Evolutionary conservation across 2,888 invertebrate genomes (phyloP).

Genomic region (Stratiomys singularior): DNA sequence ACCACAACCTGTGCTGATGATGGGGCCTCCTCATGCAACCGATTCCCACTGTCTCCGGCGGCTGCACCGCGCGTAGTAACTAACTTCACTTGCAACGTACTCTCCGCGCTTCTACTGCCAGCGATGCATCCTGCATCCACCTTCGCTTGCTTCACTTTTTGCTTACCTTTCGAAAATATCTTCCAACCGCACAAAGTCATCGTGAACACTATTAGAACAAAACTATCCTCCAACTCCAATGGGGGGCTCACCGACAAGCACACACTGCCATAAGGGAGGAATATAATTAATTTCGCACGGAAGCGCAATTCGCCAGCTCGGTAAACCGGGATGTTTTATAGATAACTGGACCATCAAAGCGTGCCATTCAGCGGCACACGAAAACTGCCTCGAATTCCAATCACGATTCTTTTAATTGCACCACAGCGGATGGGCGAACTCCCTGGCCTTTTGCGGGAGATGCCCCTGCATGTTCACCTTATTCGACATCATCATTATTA

Average conservation of each 20-base stretch:
- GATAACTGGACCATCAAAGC: constrained; percentile 6
- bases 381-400: not conserved
- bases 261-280: not conserved
- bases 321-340: not conserved
- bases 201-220: constrained; percentile 2
- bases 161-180: constrained; percentile 47
- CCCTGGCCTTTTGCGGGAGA: constrained; percentile 3
- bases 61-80: not conserved
- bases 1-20: constrained; percentile 18
- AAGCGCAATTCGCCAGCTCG: not conserved
- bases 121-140: constrained; percentile 2
- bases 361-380: not conserved
- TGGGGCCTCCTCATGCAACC: constrained; percentile 36
- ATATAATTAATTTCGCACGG: not conserved
- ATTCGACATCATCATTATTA: constrained; percentile 4
- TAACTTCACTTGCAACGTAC: constrained; percentile 29
- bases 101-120: not conserved
- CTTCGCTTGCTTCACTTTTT: constrained; percentile 37
- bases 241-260: not conserved
- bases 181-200: constrained; percentile 47
- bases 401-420: constrained; percentile 39
- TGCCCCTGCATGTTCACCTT: not conserved
- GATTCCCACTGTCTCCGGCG: not conserved
- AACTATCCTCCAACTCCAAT: not conserved
- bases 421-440: not conserved